A percentile compares a stretch with the other conserved stretches of the same genome.
phyloP scores from a whole-genome alignment of 2,888 invertebrate species.

The Sesia bembeciformis region DNA sequence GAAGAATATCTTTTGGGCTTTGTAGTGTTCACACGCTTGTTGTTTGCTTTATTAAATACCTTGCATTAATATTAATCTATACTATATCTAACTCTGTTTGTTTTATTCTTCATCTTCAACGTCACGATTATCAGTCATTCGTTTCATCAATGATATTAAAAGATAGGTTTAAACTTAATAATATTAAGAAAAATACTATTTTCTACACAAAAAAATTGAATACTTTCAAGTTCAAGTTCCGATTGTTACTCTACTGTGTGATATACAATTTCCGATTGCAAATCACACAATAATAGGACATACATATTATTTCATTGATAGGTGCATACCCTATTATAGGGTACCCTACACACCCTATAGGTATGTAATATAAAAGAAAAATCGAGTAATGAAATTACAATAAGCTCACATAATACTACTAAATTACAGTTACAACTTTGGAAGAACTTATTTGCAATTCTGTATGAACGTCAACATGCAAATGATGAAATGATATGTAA shows the following conservation, averaged over 20 bases:
- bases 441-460: neutral
- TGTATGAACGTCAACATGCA: neutral
- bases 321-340: too few relatives aligned
- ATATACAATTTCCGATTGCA: too few relatives aligned
- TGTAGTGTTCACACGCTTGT: constrained; percentile 37
- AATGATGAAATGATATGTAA: neutral
- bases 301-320: too few relatives aligned
- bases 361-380: neutral
- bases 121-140: too few relatives aligned
- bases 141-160: too few relatives aligned
- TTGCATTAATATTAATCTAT: constrained; percentile 25
- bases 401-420: neutral
- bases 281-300: too few relatives aligned
- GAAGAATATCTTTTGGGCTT: neutral
- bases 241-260: too few relatives aligned
- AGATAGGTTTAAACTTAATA: too few relatives aligned
- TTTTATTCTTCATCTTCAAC: too few relatives aligned
- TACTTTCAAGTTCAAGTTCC: too few relatives aligned
- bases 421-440: neutral
- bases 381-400: neutral
- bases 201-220: too few relatives aligned
- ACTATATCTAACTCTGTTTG: neutral
- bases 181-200: too few relatives aligned
- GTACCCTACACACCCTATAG: neutral
- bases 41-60: constrained; percentile 26